A percentile compares a stretch with the other conserved stretches of the same genome.
Evolutionary conservation across 2,888 invertebrate species (phyloP).

Genomic region (Alcis repandata): DNA sequence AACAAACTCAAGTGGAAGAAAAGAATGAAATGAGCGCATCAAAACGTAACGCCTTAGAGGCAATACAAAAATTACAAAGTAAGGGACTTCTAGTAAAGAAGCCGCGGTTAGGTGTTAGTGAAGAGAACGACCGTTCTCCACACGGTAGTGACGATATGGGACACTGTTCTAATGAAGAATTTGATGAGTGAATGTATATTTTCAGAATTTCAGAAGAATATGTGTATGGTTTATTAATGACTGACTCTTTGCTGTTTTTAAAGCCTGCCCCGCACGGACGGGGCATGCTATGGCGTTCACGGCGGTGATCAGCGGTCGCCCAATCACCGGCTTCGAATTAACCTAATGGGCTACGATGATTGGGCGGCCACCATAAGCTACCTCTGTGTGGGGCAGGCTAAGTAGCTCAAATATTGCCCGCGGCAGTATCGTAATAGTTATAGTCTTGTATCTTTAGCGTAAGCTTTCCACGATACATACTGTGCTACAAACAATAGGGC

Average conservation of each 20-base stretch:
- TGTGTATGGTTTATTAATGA: constrained; percentile 44
- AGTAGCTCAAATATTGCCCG: constrained; percentile 9
- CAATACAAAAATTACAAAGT: constrained; percentile 78
- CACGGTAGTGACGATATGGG: constrained; percentile 58
- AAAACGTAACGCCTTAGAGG: constrained; percentile 72
- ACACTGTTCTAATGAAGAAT: constrained; percentile 56
- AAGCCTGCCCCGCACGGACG: neutral
- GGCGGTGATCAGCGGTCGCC: no score
- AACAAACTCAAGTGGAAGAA: constrained; percentile 71
- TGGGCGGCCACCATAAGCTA: no score
- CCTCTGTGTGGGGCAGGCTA: no score
- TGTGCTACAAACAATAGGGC: constrained; percentile 35
- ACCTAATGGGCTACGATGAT: no score
- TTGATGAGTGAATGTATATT: constrained; percentile 45
- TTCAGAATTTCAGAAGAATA: neutral
- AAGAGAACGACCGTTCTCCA: constrained; percentile 62
- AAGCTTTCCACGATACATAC: constrained; percentile 3
- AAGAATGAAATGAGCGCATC: constrained; percentile 65
- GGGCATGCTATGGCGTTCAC: no score
- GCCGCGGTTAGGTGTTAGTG: constrained; percentile 68
- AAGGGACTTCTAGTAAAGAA: constrained; percentile 80
- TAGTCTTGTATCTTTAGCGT: neutral
- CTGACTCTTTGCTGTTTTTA: constrained; percentile 29
- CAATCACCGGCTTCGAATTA: no score
- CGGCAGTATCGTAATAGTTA: neutral